A percentile compares a stretch with the other conserved stretches of the same genome.
These are phyloP conservation scores for Oscheius sp. DNA, from an alignment of 2,888 invertebrate species.

Conservation along the genomic window DNA sequence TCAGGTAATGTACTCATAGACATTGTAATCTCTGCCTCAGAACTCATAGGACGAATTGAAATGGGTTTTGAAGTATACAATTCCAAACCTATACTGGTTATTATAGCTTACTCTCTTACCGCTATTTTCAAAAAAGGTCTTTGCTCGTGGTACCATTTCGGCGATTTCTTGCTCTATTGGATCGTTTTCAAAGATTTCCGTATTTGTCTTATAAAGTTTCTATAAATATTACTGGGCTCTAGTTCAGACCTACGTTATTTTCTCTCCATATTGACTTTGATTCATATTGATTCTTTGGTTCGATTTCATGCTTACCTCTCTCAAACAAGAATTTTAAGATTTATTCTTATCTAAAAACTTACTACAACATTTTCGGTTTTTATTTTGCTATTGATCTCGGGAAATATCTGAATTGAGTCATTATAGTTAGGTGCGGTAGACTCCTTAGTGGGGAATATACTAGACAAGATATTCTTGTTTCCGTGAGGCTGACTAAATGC, in stretches of 20 bases:
- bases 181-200: background rate
- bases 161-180: slow-evolving; percentile 22
- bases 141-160: slow-evolving; percentile 5
- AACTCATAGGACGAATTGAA: slow-evolving; percentile 2
- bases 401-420: too few species aligned
- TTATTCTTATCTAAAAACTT: too few species aligned
- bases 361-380: too few species aligned
- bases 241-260: too few species aligned
- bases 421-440: too few species aligned
- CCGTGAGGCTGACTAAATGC: background rate
- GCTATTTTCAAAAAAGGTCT: slow-evolving; percentile 8
- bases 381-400: too few species aligned
- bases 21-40: slow-evolving; percentile 13
- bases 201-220: slow-evolving; percentile 4
- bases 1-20: slow-evolving; percentile 6
- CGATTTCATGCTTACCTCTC: background rate
- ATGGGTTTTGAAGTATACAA: background rate
- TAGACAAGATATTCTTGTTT: background rate
- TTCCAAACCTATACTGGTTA: slow-evolving; percentile 4
- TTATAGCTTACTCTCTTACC: background rate
- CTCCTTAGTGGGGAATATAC: too few species aligned
- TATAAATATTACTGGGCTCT: background rate
- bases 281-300: background rate
- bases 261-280: too few species aligned
- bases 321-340: background rate